These are phyloP conservation scores for Siderastrea siderea DNA, from an alignment of 92 coral and sea anemone genomes.

Conservation along the genomic window DNA sequence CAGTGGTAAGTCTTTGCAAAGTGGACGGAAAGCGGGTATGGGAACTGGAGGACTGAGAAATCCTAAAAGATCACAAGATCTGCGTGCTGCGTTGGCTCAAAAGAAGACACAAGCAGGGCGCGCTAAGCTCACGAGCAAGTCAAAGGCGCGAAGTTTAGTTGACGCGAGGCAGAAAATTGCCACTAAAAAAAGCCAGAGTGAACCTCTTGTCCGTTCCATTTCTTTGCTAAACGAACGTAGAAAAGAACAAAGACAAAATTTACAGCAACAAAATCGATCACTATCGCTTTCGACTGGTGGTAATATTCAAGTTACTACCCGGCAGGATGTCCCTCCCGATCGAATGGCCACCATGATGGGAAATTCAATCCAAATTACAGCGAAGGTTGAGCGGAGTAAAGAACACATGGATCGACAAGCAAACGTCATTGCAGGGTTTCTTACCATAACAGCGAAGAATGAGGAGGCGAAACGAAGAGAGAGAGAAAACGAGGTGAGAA, in stretches of 20 bases:
- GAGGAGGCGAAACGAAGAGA: conserved; percentile 29
- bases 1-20: conserved; percentile 23
- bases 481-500: conserved; percentile 7
- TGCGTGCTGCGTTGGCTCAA: conserved; percentile 39
- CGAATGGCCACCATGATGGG: conserved; percentile 71
- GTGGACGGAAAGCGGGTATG: conserved; percentile 25
- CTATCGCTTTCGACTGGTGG: conserved; percentile 65
- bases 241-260: conserved; percentile 57
- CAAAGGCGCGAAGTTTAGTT: conserved; percentile 4
- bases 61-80: conserved; percentile 63
- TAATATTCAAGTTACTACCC: conserved; percentile 67
- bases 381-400: conserved; percentile 60
- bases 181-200: conserved; percentile 33
- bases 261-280: conserved; percentile 67
- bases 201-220: conserved; percentile 56
- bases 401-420: conserved; percentile 65
- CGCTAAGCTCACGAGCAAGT: conserved; percentile 20
- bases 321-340: conserved; percentile 64
- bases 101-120: conserved; percentile 30
- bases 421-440: conserved; percentile 67
- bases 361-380: conserved; percentile 63
- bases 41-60: conserved; percentile 15
- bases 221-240: conserved; percentile 57
- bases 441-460: conserved; percentile 77
- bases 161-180: conserved; percentile 84